These are phyloP conservation scores for Campoletis sonorensis DNA, from an alignment of 1,140 invertebrate genomes.

Conservation along the genomic window DNA sequence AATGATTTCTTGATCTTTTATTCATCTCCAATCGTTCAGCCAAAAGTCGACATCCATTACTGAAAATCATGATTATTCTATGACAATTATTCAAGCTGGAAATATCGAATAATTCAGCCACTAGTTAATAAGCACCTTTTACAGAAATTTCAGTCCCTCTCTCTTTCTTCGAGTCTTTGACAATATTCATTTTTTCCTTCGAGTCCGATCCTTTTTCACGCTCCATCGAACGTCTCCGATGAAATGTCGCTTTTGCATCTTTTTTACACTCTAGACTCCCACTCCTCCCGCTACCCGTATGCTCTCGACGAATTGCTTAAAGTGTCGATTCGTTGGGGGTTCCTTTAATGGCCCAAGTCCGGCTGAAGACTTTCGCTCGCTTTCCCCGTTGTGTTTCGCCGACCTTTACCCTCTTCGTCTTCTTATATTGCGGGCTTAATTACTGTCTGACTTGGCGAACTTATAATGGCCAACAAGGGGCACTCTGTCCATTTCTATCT, in stretches of 20 bases:
- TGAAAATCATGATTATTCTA: conserved; percentile 68
- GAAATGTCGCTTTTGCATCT: conserved; percentile 48
- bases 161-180: conserved; percentile 17
- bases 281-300: conserved; percentile 28
- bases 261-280: neutral
- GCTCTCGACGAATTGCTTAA: conserved; percentile 68
- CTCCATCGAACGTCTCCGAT: conserved; percentile 72
- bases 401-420: conserved; percentile 70
- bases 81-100: conserved; percentile 70
- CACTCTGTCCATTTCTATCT: conserved; percentile 17
- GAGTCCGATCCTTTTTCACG: conserved; percentile 67
- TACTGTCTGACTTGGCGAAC: conserved; percentile 75
- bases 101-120: conserved; percentile 50
- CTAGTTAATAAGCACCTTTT: neutral
- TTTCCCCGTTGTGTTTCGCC: conserved; percentile 22
- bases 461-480: conserved; percentile 75
- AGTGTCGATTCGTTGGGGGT: conserved; percentile 73
- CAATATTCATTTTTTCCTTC: conserved; percentile 61
- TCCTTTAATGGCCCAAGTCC: conserved; percentile 51
- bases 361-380: neutral
- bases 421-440: conserved; percentile 77
- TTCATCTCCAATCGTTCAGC: conserved; percentile 4
- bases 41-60: conserved; percentile 50
- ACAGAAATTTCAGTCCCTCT: conserved; percentile 64
- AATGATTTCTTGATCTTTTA: conserved; percentile 3